Evolutionary conservation across 2,888 invertebrate genomes (phyloP), one percentile per base, ranked within the genome.

Genomic region (Invenusta paracnida): DNA sequence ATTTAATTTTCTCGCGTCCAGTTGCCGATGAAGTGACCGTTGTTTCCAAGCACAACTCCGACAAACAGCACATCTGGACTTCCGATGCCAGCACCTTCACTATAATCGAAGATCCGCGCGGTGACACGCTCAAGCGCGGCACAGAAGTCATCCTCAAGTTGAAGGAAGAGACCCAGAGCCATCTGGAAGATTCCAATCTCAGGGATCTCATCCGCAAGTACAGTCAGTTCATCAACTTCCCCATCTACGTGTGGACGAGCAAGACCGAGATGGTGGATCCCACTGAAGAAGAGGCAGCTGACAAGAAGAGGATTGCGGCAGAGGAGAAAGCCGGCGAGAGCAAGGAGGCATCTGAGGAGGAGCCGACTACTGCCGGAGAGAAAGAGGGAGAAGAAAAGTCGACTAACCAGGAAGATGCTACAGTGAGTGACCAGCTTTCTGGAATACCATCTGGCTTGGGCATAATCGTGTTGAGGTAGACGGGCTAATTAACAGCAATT

Each of bases 221-320:
- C 93, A 97, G 97, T 1, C 98, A 99, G 93, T 99, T 99, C 93
- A 99, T 99, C 91, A 99, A 98, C 92, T 99, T 99, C 94, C 96
- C 96, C 87, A 99, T 99, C 91, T 95, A 95, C 92, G 92, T 99
- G 91, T 99, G 98, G 98, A 94, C 95, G 81, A 94, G 94, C 90
- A 91, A 93, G 93, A 94, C 94, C 48, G 93, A 95, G 89, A 94
- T 94, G 87, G 94, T 95, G 83, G 93, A 93, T 29, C 93, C 93
- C n/a, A 93, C 93, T 67, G 93, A 93, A 79, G 93, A 93, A 30
- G 93, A 93, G 23, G 93, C 93, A 67, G 93, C 93, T 73, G 92
- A 87, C 66, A 86, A 88, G 83, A 87, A 90, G 17, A 89, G 89
- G 86, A 91, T 88, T 29, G 87, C 87, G 29, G 88, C 89, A 13